phyloP scores from a whole-genome alignment of 2,113 vertebrate species.

The Bambusicola thoracicus region DNA sequence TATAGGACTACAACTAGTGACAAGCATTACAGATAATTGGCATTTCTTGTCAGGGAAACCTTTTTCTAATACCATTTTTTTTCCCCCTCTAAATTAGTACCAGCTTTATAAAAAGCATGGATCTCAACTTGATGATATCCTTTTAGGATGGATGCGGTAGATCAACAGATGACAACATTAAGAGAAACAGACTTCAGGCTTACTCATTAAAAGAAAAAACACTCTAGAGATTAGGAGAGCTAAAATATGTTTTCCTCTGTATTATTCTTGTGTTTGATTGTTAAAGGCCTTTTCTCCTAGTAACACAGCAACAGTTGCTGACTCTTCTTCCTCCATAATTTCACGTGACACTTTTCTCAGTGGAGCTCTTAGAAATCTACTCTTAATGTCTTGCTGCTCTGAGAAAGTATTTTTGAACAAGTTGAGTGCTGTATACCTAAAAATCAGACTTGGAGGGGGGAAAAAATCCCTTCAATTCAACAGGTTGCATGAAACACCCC shows the following conservation, averaged over 20 bases:
- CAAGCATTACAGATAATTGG: background rate
- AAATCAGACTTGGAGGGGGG: background rate
- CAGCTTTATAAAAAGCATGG: background rate
- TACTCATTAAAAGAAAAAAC: background rate
- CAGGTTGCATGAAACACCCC: background rate
- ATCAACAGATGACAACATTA: background rate
- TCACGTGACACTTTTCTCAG: background rate
- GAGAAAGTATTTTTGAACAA: background rate
- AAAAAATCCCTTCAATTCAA: background rate
- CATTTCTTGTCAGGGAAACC: background rate
- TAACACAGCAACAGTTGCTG: constrained; percentile 4
- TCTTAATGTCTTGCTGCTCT: constrained; percentile 6
- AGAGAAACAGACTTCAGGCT: background rate
- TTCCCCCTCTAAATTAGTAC: background rate
- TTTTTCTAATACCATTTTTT: background rate
- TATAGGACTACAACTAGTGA: background rate
- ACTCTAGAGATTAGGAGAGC: background rate
- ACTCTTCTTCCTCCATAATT: background rate
- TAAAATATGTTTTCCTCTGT: constrained; percentile 4
- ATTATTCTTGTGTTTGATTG: background rate
- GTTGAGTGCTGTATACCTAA: background rate
- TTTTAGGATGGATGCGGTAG: background rate
- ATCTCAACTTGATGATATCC: background rate
- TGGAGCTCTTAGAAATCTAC: constrained; percentile 5
- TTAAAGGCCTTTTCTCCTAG: constrained; percentile 8